A percentile compares a stretch with the other conserved stretches of the same genome.
Conservation (phyloP, 2,797 vertebrate species). For the Trachops cirrhosus region DNA sequence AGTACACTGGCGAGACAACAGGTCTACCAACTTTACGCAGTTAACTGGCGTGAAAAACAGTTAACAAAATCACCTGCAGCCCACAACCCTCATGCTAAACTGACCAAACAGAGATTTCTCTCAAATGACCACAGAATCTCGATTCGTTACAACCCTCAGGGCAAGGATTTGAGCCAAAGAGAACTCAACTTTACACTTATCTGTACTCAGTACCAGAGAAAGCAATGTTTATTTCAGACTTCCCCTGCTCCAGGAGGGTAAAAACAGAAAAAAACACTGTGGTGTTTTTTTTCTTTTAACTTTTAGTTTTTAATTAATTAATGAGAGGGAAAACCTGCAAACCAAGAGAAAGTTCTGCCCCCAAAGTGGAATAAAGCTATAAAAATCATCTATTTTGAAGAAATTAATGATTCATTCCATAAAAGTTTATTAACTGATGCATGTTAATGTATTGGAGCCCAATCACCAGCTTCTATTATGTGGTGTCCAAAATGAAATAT, state of each 20-base stretch:
- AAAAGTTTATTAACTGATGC: background rate
- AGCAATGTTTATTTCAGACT: background rate
- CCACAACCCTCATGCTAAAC: background rate
- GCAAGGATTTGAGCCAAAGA: background rate
- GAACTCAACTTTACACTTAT: background rate
- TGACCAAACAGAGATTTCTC: background rate
- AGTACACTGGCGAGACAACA: background rate
- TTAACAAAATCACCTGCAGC: background rate
- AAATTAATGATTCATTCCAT: constrained; percentile 3
- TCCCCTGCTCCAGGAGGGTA: background rate
- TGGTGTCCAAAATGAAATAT: background rate
- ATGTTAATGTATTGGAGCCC: background rate
- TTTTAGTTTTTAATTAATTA: background rate
- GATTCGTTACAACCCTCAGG: background rate
- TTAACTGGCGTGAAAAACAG: background rate
- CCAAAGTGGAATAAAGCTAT: constrained; percentile 14
- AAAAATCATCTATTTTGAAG: constrained; percentile 30
- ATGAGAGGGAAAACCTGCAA: background rate
- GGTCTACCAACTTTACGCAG: background rate
- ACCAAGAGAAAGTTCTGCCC: background rate
- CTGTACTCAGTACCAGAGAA: background rate
- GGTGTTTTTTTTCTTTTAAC: background rate
- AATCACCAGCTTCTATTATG: background rate
- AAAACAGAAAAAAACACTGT: background rate
- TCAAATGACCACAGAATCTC: background rate